These are phyloP conservation scores for Hemibagrus wyckioides DNA, from an alignment of 2,113 vertebrate species.

Conservation along the genomic window DNA sequence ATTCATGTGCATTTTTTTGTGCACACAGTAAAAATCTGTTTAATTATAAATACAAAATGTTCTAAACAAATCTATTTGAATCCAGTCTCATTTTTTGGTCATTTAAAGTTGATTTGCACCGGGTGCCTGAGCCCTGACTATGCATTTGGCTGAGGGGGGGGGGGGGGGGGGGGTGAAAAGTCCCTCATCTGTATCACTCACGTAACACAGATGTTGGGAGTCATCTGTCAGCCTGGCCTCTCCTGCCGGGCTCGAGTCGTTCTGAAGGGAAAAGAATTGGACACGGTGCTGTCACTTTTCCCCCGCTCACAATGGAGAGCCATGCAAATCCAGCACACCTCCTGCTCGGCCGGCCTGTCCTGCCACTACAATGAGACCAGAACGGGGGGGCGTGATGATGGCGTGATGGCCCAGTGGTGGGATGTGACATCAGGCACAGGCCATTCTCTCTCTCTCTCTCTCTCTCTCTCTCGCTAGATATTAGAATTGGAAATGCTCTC, in stretches of 20 bases:
- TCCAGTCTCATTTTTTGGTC: slow-evolving; percentile 62
- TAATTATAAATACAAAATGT: neutral
- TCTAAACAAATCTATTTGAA: slow-evolving; percentile 50
- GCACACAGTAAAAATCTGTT: neutral
- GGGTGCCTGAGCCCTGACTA: slow-evolving; percentile 60
- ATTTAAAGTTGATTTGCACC: slow-evolving; percentile 75
- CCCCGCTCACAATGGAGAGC: slow-evolving; percentile 92
- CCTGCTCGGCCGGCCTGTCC: slow-evolving; percentile 86
- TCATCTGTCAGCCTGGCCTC: slow-evolving; percentile 99
- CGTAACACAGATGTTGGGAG: slow-evolving; percentile 99
- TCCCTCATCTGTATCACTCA: slow-evolving; percentile 94
- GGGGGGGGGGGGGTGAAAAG: slow-evolving; percentile 51
- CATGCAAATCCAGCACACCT: slow-evolving; percentile 94
- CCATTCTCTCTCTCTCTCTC: slow-evolving; percentile 51
- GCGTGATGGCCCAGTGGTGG: slow-evolving; percentile 69
- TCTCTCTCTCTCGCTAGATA: slow-evolving; percentile 72
- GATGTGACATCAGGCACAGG: slow-evolving; percentile 91
- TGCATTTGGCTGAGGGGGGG: slow-evolving; percentile 50
- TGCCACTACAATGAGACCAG: slow-evolving; percentile 83
- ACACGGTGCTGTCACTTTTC: slow-evolving; percentile 99
- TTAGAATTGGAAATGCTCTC: slow-evolving; percentile 99
- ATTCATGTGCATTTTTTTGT: neutral
- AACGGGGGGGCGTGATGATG: slow-evolving; percentile 59
- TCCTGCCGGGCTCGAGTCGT: slow-evolving; percentile 91
- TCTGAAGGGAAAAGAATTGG: slow-evolving; percentile 97